Conservation (phyloP, 2,888 invertebrate genomes). For the Antitype chi region DNA sequence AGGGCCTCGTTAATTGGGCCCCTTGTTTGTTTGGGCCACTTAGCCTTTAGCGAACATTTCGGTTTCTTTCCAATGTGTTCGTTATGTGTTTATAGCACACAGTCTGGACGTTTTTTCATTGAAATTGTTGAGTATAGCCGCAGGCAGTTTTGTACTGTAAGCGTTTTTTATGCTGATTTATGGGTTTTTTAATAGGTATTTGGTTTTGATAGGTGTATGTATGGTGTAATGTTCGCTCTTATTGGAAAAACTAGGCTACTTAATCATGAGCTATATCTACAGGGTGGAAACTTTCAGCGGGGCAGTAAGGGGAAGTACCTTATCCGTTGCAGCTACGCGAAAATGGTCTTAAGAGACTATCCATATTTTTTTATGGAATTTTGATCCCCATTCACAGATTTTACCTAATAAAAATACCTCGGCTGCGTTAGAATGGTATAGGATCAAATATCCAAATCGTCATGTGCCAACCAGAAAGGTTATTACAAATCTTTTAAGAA, state of each 20-base stretch:
- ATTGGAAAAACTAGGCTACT: not conserved
- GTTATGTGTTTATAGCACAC: not conserved
- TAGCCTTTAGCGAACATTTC: constrained; percentile 42
- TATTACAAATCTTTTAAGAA: too few species aligned
- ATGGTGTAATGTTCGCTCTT: not conserved
- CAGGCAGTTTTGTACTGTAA: not conserved
- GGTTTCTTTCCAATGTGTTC: constrained; percentile 42
- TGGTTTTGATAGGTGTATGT: not conserved
- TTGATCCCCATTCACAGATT: too few species aligned
- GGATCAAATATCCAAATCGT: too few species aligned
- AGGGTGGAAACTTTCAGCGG: too few species aligned
- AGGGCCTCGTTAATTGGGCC: constrained; percentile 58
- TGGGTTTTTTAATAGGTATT: not conserved
- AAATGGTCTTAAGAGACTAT: too few species aligned
- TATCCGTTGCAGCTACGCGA: too few species aligned
- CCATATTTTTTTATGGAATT: too few species aligned
- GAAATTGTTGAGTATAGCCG: constrained; percentile 13
- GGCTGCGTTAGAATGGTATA: too few species aligned
- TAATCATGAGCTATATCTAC: too few species aligned
- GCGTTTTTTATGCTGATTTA: constrained; percentile 21
- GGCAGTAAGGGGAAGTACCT: too few species aligned
- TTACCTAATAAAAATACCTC: too few species aligned
- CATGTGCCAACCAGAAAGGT: too few species aligned
- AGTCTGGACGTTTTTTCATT: constrained; percentile 35
- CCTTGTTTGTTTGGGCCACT: constrained; percentile 58